Evolutionary conservation across 2,113 vertebrate genomes (phyloP).

Genomic region (Opisthocomus hoazin): DNA sequence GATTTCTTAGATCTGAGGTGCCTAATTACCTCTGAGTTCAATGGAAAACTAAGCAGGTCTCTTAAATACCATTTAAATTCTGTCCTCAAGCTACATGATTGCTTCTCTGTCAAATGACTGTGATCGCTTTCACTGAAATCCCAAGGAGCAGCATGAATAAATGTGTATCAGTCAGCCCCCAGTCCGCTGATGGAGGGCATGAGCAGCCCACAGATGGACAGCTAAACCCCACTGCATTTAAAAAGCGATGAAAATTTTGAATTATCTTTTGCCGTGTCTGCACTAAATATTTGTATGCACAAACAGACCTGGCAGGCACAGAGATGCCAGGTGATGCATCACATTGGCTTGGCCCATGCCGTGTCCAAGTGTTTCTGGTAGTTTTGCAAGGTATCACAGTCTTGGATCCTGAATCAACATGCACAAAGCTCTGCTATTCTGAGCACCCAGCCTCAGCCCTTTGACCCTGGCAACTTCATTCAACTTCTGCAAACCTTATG

Average conservation of each 20-base stretch:
- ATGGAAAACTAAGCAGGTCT: background rate
- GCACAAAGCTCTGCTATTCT: background rate
- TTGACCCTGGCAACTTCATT: background rate
- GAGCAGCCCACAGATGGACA: background rate
- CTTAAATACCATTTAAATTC: constrained; percentile 11
- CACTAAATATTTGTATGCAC: background rate
- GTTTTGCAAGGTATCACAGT: background rate
- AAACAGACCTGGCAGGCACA: background rate
- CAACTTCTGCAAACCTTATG: rapidly evolving
- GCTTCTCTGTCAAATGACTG: background rate
- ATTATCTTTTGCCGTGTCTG: background rate
- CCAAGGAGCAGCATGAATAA: background rate
- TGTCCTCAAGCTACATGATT: background rate
- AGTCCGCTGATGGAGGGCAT: background rate
- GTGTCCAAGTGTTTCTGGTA: background rate
- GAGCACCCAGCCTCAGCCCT: background rate
- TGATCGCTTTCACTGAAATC: background rate
- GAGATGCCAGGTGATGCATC: background rate
- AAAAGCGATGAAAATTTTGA: background rate
- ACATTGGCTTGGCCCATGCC: background rate
- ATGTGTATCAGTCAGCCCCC: background rate
- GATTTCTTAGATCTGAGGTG: background rate
- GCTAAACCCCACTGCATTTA: background rate
- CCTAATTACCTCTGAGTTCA: constrained; percentile 24
- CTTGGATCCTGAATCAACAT: background rate